Conservation (phyloP, 2,113 vertebrate species). For the Aplodontia rufa region DNA sequence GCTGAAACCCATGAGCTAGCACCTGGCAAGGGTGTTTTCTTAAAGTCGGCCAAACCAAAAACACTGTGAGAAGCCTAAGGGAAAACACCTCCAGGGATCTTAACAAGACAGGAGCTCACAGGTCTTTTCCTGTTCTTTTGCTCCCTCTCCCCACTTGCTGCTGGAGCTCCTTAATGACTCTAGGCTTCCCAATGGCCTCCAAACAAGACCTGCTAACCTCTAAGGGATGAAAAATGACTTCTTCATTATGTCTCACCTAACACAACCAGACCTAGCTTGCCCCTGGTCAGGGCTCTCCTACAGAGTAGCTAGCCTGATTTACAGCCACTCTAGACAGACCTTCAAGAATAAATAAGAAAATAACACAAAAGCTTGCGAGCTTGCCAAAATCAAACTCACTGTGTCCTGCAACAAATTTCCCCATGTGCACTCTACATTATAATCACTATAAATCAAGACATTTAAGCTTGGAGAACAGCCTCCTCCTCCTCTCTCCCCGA, state of each 20-base stretch:
- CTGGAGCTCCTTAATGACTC: background rate
- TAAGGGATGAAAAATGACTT: background rate
- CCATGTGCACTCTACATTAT: background rate
- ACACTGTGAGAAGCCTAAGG: background rate
- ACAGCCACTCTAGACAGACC: background rate
- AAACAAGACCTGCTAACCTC: too few relatives aligned
- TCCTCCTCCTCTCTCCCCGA: background rate
- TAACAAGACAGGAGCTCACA: background rate
- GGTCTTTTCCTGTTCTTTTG: background rate
- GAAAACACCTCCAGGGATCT: background rate
- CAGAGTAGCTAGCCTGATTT: background rate
- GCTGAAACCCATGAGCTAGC: background rate
- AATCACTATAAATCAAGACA: background rate
- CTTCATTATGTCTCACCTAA: background rate
- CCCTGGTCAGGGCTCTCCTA: background rate
- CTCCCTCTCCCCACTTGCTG: background rate
- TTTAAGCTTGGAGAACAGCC: background rate
- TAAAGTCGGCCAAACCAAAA: too few relatives aligned
- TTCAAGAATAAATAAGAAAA: background rate
- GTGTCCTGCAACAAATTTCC: background rate
- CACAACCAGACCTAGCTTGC: background rate
- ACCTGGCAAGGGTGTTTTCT: background rate
- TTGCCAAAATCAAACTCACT: slow-evolving; percentile 40
- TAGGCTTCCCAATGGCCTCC: background rate
- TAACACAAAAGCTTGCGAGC: background rate